These are phyloP conservation scores for Eleutherodactylus coqui DNA, from an alignment of 2,797 vertebrate genomes.

Conservation along the genomic window DNA sequence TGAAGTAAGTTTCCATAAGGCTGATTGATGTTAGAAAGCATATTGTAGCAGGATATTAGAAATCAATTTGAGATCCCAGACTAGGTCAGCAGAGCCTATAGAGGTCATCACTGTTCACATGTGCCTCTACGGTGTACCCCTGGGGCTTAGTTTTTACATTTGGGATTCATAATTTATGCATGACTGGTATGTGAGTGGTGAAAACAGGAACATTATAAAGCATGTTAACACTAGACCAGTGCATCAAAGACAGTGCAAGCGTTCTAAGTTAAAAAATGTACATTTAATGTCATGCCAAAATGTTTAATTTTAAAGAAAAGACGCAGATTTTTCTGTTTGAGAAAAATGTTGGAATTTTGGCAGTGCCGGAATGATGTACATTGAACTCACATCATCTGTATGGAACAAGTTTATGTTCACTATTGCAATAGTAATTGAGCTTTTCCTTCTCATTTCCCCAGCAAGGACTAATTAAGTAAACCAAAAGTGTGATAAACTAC, in stretches of 20 bases:
- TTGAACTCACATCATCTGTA: neutral
- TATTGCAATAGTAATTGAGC: neutral
- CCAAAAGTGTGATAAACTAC: neutral
- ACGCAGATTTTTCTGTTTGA: too few relatives aligned
- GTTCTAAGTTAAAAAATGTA: neutral
- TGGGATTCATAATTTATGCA: conserved; percentile 17
- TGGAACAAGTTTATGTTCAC: neutral
- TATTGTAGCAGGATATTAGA: neutral
- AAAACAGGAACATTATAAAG: neutral
- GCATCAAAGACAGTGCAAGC: neutral
- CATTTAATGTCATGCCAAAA: neutral
- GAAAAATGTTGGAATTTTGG: neutral
- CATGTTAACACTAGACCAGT: neutral
- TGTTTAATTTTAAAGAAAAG: neutral
- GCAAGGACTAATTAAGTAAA: neutral
- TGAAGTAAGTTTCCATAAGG: neutral
- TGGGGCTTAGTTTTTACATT: neutral
- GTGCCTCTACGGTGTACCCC: neutral
- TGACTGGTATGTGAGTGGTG: neutral
- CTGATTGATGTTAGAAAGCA: neutral
- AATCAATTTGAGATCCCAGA: neutral
- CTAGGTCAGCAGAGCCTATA: neutral
- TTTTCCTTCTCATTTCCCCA: neutral
- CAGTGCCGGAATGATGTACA: neutral
- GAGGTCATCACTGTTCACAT: conserved; percentile 1